A percentile compares a stretch with the other conserved stretches of the same genome.
Conservation (phyloP, 35 echinoderm and acorn worm genomes). For the Diadema setosum region DNA sequence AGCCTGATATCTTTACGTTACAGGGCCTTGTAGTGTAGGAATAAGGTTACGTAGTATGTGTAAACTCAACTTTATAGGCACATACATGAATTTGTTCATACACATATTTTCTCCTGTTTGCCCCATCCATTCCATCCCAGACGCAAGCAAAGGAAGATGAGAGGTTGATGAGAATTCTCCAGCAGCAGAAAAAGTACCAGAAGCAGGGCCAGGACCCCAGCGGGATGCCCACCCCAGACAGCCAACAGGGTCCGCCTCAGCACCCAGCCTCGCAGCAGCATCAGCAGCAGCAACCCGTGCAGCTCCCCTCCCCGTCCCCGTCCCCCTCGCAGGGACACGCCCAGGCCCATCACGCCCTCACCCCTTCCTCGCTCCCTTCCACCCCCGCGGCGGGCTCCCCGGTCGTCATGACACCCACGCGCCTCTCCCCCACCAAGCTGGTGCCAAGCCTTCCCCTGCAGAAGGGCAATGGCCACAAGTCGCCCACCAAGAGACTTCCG, state of each 20-base stretch:
- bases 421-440: constrained; percentile 5
- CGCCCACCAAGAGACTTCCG: background rate
- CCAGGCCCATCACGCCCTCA: background rate
- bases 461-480: background rate
- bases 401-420: background rate
- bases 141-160: constrained; percentile 78
- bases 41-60: too few relatives aligned
- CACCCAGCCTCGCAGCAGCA: background rate
- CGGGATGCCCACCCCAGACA: background rate
- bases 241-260: background rate
- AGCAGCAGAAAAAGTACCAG: constrained; percentile 66
- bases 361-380: background rate
- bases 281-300: background rate
- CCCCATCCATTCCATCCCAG: too few relatives aligned
- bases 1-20: too few relatives aligned
- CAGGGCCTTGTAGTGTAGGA: too few relatives aligned
- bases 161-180: constrained; percentile 66
- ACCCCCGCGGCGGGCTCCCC: background rate
- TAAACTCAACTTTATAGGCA: too few relatives aligned
- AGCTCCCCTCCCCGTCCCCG: background rate
- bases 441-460: background rate
- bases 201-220: constrained; percentile 21
- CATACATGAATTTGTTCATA: too few relatives aligned
- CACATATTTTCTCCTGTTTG: too few relatives aligned
- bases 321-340: background rate